Percentiles rank a stretch among this genome's conserved stretches.
Conservation (phyloP, 1,140 invertebrate species). For the Atta colombica region DNA sequence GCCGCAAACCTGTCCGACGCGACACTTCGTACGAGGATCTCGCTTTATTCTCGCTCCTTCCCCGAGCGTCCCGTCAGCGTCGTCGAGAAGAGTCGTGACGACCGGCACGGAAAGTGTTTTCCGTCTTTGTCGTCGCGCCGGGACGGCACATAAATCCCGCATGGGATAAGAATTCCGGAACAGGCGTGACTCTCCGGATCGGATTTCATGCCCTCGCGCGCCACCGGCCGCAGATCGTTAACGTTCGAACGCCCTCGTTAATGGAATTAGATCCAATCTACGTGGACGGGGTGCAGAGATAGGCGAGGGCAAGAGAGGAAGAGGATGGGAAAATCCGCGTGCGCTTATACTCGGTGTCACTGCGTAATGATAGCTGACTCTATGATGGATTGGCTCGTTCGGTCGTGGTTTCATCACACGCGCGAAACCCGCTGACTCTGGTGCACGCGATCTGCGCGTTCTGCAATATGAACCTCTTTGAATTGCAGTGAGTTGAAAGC, state of each 20-base stretch:
- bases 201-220: slow-evolving; percentile 69
- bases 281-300: slow-evolving; percentile 2
- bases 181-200: slow-evolving; percentile 55
- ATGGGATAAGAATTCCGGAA: slow-evolving; percentile 73
- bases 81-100: slow-evolving; percentile 25
- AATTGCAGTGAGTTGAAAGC: background rate
- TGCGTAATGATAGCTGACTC: slow-evolving; percentile 60
- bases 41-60: background rate
- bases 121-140: slow-evolving; percentile 62
- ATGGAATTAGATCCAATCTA: slow-evolving; percentile 64
- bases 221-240: slow-evolving; percentile 32
- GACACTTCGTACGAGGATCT: background rate
- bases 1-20: slow-evolving; percentile 6
- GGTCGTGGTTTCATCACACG: slow-evolving; percentile 45
- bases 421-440: slow-evolving; percentile 23
- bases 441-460: background rate
- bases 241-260: slow-evolving; percentile 44
- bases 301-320: background rate
- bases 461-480: background rate
- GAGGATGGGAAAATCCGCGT: slow-evolving; percentile 38
- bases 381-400: slow-evolving; percentile 63
- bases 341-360: slow-evolving; percentile 48
- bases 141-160: slow-evolving; percentile 69
- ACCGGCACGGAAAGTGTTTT: slow-evolving; percentile 71
- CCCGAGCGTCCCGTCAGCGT: background rate